Conservation (phyloP, 2,113 vertebrate genomes). For the Myocastor coypus region DNA sequence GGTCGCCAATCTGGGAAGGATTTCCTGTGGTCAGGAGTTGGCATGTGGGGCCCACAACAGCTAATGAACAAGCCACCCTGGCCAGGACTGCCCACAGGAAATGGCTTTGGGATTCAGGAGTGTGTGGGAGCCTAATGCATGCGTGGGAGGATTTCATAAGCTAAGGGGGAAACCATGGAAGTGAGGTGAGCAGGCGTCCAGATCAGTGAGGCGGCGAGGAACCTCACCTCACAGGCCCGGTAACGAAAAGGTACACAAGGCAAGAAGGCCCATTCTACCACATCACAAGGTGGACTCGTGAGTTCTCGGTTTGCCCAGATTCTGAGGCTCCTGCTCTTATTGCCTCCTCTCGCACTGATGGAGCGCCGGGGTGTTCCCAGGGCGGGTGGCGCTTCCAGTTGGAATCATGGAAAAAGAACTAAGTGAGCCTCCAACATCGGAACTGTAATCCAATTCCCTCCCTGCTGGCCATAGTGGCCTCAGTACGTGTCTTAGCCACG, state of each 20-base stretch:
- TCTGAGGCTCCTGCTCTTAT: background rate
- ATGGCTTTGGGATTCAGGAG: constrained; percentile 48
- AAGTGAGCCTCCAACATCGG: background rate
- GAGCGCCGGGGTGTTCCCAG: background rate
- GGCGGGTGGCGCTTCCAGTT: background rate
- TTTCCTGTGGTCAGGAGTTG: constrained; percentile 37
- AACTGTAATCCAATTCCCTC: background rate
- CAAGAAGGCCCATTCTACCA: background rate
- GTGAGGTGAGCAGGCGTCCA: background rate
- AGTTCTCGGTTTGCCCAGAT: background rate
- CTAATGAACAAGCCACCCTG: constrained; percentile 42
- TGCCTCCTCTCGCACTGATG: background rate
- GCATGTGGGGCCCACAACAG: background rate
- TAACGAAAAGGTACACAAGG: background rate
- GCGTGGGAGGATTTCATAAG: background rate
- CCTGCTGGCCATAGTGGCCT: background rate
- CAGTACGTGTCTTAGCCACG: background rate
- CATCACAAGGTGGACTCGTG: background rate
- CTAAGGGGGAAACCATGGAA: background rate
- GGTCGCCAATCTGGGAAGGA: background rate
- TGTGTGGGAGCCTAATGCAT: background rate
- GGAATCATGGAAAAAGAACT: background rate
- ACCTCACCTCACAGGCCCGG: background rate
- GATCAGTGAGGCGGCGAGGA: background rate
- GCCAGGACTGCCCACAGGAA: constrained; percentile 51